Conservation (phyloP, 2,113 vertebrate species). For the Notothenia coriiceps region DNA sequence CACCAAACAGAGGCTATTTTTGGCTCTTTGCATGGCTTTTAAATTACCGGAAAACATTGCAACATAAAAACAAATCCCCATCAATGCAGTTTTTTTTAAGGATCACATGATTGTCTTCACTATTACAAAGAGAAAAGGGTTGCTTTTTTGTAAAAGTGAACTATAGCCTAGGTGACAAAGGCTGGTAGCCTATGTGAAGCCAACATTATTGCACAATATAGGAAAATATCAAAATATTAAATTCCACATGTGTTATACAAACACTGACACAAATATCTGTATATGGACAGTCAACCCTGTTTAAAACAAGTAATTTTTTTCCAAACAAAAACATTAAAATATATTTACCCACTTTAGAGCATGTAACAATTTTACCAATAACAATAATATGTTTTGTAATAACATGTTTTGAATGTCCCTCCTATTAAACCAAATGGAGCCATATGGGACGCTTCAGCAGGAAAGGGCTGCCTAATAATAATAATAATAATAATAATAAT, state of each 20-base stretch:
- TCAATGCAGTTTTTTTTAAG: constrained; percentile 48
- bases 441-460: constrained; percentile 22
- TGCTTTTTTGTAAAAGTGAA: constrained; percentile 25
- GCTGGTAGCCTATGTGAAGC: constrained; percentile 39
- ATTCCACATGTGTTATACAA: constrained; percentile 64
- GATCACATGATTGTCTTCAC: constrained; percentile 73
- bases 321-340: constrained; percentile 53
- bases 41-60: constrained; percentile 61
- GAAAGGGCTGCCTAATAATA: constrained; percentile 47
- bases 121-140: constrained; percentile 22
- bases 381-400: constrained; percentile 38
- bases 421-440: background rate
- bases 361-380: constrained; percentile 32
- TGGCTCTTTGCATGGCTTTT: constrained; percentile 71
- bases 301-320: constrained; percentile 34
- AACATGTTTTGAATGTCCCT: constrained; percentile 13
- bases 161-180: constrained; percentile 18
- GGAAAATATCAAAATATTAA: constrained; percentile 71
- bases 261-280: constrained; percentile 68
- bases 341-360: constrained; percentile 35
- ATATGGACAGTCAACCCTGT: constrained; percentile 57
- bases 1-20: constrained; percentile 62
- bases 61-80: constrained; percentile 45
- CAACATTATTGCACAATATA: constrained; percentile 75
- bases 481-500: constrained; percentile 69